Evolutionary conservation across 1,140 invertebrate genomes (phyloP).

Genomic region (Palaemon carinicauda): DNA sequence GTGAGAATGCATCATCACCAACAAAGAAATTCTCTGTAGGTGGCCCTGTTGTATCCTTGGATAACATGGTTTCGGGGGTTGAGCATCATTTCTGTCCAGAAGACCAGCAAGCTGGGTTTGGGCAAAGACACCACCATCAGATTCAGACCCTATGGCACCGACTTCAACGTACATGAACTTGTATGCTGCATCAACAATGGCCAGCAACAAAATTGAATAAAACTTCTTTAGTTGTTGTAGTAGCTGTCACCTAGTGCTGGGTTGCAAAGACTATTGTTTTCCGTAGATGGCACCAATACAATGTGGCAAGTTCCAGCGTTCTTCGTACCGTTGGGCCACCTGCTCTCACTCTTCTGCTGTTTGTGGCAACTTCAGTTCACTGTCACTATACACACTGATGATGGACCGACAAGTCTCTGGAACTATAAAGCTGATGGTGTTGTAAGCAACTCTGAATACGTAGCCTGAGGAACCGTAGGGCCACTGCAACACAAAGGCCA

Average conservation of each 20-base stretch:
- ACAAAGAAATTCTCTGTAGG: neutral
- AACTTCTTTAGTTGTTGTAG: neutral
- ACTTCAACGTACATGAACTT: neutral
- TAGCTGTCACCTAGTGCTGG: neutral
- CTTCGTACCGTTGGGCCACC: too few relatives aligned
- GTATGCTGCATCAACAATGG: neutral
- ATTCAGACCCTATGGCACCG: neutral
- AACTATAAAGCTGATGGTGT: slow-evolving; percentile 4
- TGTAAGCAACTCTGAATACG: too few relatives aligned
- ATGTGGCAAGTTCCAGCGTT: neutral
- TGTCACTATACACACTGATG: neutral
- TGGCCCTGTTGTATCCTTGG: neutral
- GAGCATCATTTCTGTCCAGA: neutral
- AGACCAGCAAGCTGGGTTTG: neutral
- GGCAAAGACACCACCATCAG: too few relatives aligned
- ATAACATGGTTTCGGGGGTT: neutral
- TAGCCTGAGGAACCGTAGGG: neutral
- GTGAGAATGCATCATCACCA: slow-evolving; percentile 9
- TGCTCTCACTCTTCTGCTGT: too few relatives aligned
- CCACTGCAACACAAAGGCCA: neutral
- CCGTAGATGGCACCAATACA: neutral
- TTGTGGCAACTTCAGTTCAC: too few relatives aligned
- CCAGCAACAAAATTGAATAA: slow-evolving; percentile 7
- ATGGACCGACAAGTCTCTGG: neutral
- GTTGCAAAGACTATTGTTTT: neutral